Base-by-base conservation (phyloP, 1,140 invertebrate genomes). In the Andrena cerasifolii region DNA sequence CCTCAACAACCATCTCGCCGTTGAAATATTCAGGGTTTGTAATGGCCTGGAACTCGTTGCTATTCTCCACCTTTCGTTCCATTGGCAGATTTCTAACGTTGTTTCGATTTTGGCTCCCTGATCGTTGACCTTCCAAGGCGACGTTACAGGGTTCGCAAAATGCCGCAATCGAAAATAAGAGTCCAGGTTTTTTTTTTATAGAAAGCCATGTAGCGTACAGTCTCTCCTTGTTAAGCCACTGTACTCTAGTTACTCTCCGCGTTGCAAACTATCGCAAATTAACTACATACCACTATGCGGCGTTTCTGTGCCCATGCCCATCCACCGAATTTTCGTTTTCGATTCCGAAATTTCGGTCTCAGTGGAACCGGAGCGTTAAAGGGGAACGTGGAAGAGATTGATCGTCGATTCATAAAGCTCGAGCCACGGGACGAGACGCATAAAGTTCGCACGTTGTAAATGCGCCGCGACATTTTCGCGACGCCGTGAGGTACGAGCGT, bases 21-120 rank as follows among this genome's bases (percentile, higher is more conserved):
- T 71, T 85, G 84, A 88, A 88, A 87, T 87, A 88, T 88, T 88
- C 87, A 88, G 72, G 72, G 73, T 75, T 81, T 75, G 86, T 88
- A 88, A 88, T 88, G 86, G 86, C 72, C 72, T 83, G 86, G 56
- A 85, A 85, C 85, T 84, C 80, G 68, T 59, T 63, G 80, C 56
- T 54, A 68, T 80, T 79, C 85, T 79, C 83, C 85, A 81, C 83
- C 82, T 80, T 77, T 72, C 84, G 56, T 86, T 84, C 70, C 51
- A 51, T 28, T 68, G 43, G 56, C 65, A 53, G 67, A 77, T 66
- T n/a, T 80, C 58, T 31, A 36, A n/a, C 71, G 59, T 75, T 31
- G 33, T 59, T 68, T 59, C 82, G 78, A 85, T 81, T 82, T 84
- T 36, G 63, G 40, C 21, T 47, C 61, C 53, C 3, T 12, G 24